These are phyloP conservation scores for Anastrepha ludens DNA, from an alignment of 1,140 invertebrate genomes.

Conservation along the genomic window DNA sequence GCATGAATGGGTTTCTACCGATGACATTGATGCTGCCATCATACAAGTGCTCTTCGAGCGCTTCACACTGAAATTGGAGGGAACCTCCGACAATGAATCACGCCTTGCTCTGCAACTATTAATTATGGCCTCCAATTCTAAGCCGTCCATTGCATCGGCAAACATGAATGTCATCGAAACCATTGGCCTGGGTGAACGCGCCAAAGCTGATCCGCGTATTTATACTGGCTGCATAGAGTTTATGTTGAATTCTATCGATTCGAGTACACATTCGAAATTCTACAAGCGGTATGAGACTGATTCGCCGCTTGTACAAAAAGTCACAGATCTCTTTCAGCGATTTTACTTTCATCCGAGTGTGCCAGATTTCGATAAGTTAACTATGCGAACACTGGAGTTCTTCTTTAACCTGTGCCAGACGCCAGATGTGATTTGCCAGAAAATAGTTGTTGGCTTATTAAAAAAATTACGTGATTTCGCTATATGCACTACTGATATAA, in stretches of 20 bases:
- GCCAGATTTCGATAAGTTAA: constrained; percentile 66
- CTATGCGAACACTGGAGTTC: constrained; percentile 67
- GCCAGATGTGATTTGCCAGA: constrained; percentile 69
- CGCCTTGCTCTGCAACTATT: constrained; percentile 83
- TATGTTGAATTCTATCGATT: constrained; percentile 66
- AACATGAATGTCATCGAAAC: constrained; percentile 77
- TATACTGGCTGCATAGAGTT: constrained; percentile 66
- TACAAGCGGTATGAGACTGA: constrained; percentile 67
- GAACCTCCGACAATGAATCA: constrained; percentile 81
- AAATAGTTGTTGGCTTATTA: constrained; percentile 63
- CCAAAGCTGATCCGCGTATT: constrained; percentile 67
- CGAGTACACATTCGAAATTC: constrained; percentile 63
- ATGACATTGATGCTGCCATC: constrained; percentile 77
- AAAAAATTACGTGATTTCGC: constrained; percentile 62
- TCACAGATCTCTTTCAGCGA: constrained; percentile 62
- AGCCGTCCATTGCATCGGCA: constrained; percentile 76
- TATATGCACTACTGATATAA: constrained; percentile 53
- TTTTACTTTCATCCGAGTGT: constrained; percentile 67
- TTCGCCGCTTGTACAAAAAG: constrained; percentile 61
- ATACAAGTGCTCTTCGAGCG: constrained; percentile 87
- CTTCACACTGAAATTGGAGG: constrained; percentile 85
- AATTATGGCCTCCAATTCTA: constrained; percentile 82
- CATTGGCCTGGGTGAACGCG: constrained; percentile 72
- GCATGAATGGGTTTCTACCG: constrained; percentile 79
- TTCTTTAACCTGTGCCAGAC: constrained; percentile 69